A percentile compares a stretch with the other conserved stretches of the same genome.
phyloP scores from a whole-genome alignment of 2,797 vertebrate genomes.

The Chaetodon trifasciatus region DNA sequence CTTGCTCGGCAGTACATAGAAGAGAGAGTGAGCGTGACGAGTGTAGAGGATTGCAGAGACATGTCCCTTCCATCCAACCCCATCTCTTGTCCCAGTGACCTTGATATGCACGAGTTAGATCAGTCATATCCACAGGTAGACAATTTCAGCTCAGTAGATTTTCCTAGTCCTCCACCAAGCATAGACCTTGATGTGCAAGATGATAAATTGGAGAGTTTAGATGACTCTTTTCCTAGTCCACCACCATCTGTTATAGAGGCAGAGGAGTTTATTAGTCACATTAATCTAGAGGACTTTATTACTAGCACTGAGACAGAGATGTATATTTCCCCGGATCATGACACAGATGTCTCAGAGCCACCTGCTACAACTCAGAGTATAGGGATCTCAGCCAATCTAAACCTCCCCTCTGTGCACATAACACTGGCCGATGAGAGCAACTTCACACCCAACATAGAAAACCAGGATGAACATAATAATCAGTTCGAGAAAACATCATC shows the following conservation, averaged over 20 bases:
- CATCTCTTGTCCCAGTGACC: conserved; percentile 62
- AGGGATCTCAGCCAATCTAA: conserved; percentile 82
- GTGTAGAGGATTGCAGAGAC: conserved; percentile 55
- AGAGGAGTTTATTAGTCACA: conserved; percentile 78
- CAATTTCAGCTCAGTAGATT: conserved; percentile 83
- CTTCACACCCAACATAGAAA: conserved; percentile 53
- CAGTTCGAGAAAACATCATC: conserved; percentile 60
- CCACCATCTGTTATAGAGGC: conserved; percentile 78
- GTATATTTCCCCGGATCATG: conserved; percentile 58
- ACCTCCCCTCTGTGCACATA: conserved; percentile 73
- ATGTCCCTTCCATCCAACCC: conserved; percentile 52
- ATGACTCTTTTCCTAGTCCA: conserved; percentile 84
- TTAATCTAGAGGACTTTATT: conserved; percentile 79
- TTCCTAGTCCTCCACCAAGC: conserved; percentile 83
- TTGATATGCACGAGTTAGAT: conserved; percentile 62
- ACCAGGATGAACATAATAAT: conserved; percentile 62
- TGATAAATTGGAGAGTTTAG: conserved; percentile 83
- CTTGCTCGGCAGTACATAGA: conserved; percentile 35
- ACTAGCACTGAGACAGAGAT: conserved; percentile 60
- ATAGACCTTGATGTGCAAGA: conserved; percentile 83
- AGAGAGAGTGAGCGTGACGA: conserved; percentile 41
- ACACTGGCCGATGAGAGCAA: conserved; percentile 64
- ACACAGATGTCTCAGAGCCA: conserved; percentile 56
- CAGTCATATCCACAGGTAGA: conserved; percentile 72
- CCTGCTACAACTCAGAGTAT: conserved; percentile 77